Evolutionary conservation across 2,113 vertebrate species (phyloP).

Genomic region (Myiozetetes cayanensis): DNA sequence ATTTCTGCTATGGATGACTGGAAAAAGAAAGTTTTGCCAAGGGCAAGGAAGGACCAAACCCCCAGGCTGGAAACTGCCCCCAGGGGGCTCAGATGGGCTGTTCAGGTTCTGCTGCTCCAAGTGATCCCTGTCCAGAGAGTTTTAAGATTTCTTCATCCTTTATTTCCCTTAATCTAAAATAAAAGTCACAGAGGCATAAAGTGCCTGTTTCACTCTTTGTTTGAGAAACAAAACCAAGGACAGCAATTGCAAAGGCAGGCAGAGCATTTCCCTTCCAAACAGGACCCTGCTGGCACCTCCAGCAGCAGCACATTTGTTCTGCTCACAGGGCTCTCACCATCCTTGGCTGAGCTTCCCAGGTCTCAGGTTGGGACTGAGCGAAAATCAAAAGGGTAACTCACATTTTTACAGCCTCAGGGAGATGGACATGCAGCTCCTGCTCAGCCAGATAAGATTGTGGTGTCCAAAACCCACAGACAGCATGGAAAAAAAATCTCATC

Average conservation of each 20-base stretch:
- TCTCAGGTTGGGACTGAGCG: background rate
- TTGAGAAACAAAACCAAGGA: too few species aligned
- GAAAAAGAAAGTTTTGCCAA: background rate
- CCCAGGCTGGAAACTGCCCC: background rate
- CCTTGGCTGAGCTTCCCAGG: background rate
- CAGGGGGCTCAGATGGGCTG: background rate
- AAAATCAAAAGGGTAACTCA: background rate
- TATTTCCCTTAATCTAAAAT: too few species aligned
- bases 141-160: too few species aligned
- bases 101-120: background rate
- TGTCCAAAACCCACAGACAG: background rate
- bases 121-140: too few species aligned
- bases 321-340: accelerated
- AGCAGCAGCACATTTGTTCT: background rate
- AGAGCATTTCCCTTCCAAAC: too few species aligned
- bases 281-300: background rate
- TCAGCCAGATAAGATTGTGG: background rate
- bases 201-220: too few species aligned
- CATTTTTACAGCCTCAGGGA: background rate
- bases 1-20: background rate
- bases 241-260: too few species aligned
- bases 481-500: background rate
- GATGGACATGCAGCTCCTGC: background rate
- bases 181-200: too few species aligned
- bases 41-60: background rate